Conservation (phyloP, 2,113 vertebrate genomes). For the Entomyzon cyanotis region DNA sequence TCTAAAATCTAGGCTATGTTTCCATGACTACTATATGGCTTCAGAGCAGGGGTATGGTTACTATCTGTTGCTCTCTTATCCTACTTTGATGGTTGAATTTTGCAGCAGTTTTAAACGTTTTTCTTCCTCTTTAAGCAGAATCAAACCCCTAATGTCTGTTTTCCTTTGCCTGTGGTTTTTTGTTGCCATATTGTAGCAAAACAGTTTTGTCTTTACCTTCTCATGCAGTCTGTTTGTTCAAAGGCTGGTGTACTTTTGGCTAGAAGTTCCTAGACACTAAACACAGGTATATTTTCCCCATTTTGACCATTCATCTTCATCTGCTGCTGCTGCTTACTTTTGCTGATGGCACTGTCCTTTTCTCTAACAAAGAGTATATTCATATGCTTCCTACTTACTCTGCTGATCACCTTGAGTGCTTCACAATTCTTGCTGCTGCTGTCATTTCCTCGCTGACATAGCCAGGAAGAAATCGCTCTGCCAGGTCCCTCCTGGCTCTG, state of each 20-base stretch:
- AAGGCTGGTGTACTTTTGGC: neutral
- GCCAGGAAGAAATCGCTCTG: conserved; percentile 13
- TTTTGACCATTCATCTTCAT: conserved; percentile 8
- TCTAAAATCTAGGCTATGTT: neutral
- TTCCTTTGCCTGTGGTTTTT: neutral
- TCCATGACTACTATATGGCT: neutral
- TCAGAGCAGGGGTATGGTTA: neutral
- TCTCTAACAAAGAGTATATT: conserved; percentile 37
- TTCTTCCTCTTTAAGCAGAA: neutral
- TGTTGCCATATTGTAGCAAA: neutral
- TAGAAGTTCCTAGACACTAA: neutral
- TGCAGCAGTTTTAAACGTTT: neutral
- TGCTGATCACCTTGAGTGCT: neutral
- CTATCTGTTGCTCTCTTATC: neutral
- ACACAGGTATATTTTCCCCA: neutral
- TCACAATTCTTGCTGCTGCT: neutral
- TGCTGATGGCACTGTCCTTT: neutral
- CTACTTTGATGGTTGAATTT: neutral
- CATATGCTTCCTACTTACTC: neutral
- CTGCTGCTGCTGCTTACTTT: neutral
- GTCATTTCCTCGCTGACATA: neutral
- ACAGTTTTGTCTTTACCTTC: neutral
- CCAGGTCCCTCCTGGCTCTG: neutral
- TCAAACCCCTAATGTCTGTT: neutral
- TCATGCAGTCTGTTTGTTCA: neutral